A percentile compares a stretch with the other conserved stretches of the same genome.
These are phyloP conservation scores for Patella caerulea DNA, from an alignment of 2,888 invertebrate genomes.

Conservation along the genomic window DNA sequence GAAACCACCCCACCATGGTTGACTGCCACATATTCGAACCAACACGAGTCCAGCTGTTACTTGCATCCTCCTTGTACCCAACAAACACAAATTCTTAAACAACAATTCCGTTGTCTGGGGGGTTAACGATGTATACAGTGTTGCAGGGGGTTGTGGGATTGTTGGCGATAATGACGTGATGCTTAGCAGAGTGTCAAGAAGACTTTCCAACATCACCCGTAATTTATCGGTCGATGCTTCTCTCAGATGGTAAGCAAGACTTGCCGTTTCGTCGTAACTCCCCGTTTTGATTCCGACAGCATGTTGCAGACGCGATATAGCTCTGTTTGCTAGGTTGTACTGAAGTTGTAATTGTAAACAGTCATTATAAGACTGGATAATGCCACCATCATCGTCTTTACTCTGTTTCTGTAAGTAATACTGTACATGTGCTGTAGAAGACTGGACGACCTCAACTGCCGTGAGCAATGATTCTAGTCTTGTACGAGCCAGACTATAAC, in stretches of 20 bases:
- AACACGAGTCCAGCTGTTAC: conserved; percentile 76
- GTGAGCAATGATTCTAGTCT: conserved; percentile 83
- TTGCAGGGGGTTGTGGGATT: conserved; percentile 70
- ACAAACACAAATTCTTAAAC: conserved; percentile 83
- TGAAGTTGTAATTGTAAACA: conserved; percentile 91
- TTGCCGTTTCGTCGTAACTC: conserved; percentile 32
- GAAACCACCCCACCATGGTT: conserved; percentile 91
- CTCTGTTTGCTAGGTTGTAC: conserved; percentile 81
- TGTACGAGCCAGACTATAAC: conserved; percentile 86
- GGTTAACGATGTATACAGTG: conserved; percentile 61
- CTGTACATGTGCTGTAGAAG: conserved; percentile 74
- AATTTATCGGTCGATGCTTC: conserved; percentile 86
- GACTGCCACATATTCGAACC: conserved; percentile 83
- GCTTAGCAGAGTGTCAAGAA: conserved; percentile 83
- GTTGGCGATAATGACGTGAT: conserved; percentile 58
- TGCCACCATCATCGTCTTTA: conserved; percentile 73
- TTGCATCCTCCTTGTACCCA: conserved; percentile 84
- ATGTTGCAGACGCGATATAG: conserved; percentile 80
- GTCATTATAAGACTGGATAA: conserved; percentile 79
- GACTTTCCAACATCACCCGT: conserved; percentile 84
- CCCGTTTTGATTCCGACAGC: conserved; percentile 66
- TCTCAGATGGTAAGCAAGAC: conserved; percentile 72
- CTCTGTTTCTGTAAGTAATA: conserved; percentile 79
- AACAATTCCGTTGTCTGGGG: conserved; percentile 74
- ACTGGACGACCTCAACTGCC: conserved; percentile 57